Conservation (phyloP, 2,888 invertebrate genomes). For the Lasioglossum vierecki region DNA sequence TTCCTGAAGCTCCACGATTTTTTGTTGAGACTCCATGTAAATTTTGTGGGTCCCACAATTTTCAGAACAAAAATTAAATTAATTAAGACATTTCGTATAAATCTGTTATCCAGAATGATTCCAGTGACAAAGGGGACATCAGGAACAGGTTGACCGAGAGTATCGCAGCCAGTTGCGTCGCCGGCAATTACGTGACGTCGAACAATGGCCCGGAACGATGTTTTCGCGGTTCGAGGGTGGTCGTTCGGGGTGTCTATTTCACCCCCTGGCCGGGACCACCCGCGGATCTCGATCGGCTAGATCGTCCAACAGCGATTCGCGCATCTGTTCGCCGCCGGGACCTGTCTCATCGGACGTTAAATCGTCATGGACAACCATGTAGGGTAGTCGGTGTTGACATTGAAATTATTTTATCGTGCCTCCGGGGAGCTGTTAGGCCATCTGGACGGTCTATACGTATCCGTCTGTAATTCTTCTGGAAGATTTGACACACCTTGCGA, state of each 20-base stretch:
- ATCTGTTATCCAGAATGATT: not conserved
- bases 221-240: slow-evolving; percentile 13
- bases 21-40: too few relatives aligned
- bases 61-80: not conserved
- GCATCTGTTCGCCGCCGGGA: slow-evolving; percentile 34
- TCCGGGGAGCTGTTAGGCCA: slow-evolving; percentile 52
- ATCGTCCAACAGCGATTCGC: slow-evolving; percentile 22
- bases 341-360: slow-evolving; percentile 28
- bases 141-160: not conserved
- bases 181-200: slow-evolving; percentile 27
- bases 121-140: not conserved
- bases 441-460: slow-evolving; percentile 8
- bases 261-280: slow-evolving; percentile 59
- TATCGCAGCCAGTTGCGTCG: slow-evolving; percentile 22
- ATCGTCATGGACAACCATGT: slow-evolving; percentile 22
- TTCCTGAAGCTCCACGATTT: not conserved
- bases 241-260: slow-evolving; percentile 43
- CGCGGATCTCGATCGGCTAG: slow-evolving; percentile 70
- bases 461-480: not conserved
- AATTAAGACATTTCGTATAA: not conserved
- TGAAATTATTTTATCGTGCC: slow-evolving; percentile 64
- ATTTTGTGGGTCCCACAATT: not conserved
- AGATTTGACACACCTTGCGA: slow-evolving; percentile 44
- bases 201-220: slow-evolving; percentile 3
- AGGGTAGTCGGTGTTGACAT: slow-evolving; percentile 61